phyloP scores from a whole-genome alignment of 2,113 vertebrate species.

The Sus scrofa region T2T-Sscrofa CM000827.6:93040001-93040500 shows the following conservation, averaged over 20 bases:
- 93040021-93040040: too few relatives aligned
- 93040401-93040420: too few relatives aligned
- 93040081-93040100: background rate
- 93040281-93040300: background rate
- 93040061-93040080: background rate
- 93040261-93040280: background rate
- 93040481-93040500: too few relatives aligned
- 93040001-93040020: too few relatives aligned
- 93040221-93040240: background rate
- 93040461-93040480: too few relatives aligned
- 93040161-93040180: background rate
- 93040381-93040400: too few relatives aligned
- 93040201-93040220: constrained; percentile 42
- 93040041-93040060: too few relatives aligned
- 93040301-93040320: background rate
- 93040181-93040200: background rate
- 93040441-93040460: too few relatives aligned
- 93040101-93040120: constrained; percentile 10
- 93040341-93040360: background rate
- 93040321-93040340: background rate
- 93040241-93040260: background rate
- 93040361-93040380: too few relatives aligned
- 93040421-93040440: too few relatives aligned
- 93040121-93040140: background rate
- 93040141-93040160: background rate